Evolutionary conservation across 1,140 invertebrate genomes (phyloP), one percentile per base, ranked within the genome.

Genomic region (Bicyclus anynana): DNA sequence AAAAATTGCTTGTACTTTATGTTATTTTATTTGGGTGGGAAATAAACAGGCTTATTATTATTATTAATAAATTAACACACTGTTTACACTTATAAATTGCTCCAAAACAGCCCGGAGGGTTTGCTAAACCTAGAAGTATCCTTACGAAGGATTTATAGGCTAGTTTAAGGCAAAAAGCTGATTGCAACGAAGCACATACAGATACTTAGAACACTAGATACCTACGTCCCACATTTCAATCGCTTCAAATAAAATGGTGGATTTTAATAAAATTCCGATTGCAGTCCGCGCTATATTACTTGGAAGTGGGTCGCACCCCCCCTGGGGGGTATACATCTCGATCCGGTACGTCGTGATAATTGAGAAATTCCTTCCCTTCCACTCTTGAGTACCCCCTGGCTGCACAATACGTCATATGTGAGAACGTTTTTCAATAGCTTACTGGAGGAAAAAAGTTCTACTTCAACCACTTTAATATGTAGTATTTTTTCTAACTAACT

Each of bases 351-450:
- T 44, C 20, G 50, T 27, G 37, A 53, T 53, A 53, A 53, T 53
- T 53, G 50, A 53, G 38, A 53, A 53, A 53, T 53, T 53, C 50
- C 50, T 53, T 21, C 50, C 50, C 21, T 42, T 26, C 50, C 50
- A 40, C 37, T 53, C 42, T 44, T 21, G 16, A 40, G 37, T 38
- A 21, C 17, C n/a, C n/a, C n/a, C n/a, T 17, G 37, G 37, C 17
- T 7, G 42, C 21, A 51, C 49, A 37, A 51, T 51, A 51, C 29
- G 49, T 51, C 49, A 51, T 17, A 53, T 35, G 53, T 51, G 48
- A 59, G 51, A 62, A 21, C 64, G 37, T 40, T 40, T 40, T 40
- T 40, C 37, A 40, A 40, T 40, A 16, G 37, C 13, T 14, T 17
- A 40, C 37, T 40, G 13, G 37, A 40, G 13, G 17, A 17, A 40